Evolutionary conservation across 2,797 vertebrate species (phyloP).

Genomic region (Cuniculus paca): DNA sequence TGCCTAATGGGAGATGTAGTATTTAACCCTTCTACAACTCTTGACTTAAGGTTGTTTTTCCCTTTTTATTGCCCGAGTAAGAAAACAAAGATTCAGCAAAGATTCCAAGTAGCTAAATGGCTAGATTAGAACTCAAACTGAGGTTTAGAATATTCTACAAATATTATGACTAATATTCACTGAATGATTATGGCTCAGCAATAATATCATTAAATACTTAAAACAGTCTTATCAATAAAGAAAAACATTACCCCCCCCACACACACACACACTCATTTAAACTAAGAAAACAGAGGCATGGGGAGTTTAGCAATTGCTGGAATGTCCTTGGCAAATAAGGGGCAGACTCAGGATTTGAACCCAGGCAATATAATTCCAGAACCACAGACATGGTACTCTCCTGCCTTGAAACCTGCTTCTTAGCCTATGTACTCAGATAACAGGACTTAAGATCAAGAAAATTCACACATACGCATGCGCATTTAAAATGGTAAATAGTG

Average conservation of each 20-base stretch:
- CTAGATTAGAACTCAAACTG: neutral
- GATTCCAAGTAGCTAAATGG: neutral
- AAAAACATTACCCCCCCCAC: neutral
- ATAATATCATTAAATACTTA: neutral
- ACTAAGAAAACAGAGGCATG: neutral
- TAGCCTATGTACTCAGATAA: neutral
- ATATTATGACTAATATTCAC: slow-evolving; percentile 1
- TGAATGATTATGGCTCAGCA: neutral
- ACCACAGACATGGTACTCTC: rapidly evolving
- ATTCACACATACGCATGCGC: neutral
- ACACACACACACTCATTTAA: neutral
- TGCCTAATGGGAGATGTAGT: neutral
- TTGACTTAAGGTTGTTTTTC: neutral
- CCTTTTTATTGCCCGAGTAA: neutral
- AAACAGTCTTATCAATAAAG: neutral
- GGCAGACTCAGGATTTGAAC: neutral
- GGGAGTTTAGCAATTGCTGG: neutral
- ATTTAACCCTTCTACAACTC: neutral
- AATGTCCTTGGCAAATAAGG: neutral
- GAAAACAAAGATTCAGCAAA: slow-evolving; percentile 13
- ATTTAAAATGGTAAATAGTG: neutral
- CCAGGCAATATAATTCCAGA: neutral
- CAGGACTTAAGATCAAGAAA: neutral
- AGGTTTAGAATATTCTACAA: slow-evolving; percentile 22
- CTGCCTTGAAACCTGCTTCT: neutral